Conservation (phyloP, 2,888 invertebrate genomes). For the Bombylius discolor region DNA sequence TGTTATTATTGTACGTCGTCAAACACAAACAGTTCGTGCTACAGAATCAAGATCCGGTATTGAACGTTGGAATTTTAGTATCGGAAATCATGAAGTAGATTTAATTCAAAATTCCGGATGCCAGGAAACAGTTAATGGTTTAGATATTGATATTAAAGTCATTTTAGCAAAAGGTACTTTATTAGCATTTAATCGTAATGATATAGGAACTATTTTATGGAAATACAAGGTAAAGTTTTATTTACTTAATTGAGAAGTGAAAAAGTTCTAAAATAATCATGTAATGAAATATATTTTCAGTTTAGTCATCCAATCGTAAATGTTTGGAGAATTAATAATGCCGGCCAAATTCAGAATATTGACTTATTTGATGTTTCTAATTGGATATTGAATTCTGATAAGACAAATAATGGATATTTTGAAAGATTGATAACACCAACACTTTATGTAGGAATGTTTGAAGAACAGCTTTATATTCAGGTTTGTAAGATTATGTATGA, state of each 20-base stretch:
- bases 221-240: slow-evolving; percentile 49
- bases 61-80: slow-evolving; percentile 95
- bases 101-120: slow-evolving; percentile 43
- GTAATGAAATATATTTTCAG: slow-evolving; percentile 35
- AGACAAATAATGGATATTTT: slow-evolving; percentile 22
- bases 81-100: slow-evolving; percentile 73
- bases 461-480: slow-evolving; percentile 53
- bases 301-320: slow-evolving; percentile 73
- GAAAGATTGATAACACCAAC: slow-evolving; percentile 43
- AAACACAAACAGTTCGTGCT: slow-evolving; percentile 79
- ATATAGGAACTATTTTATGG: slow-evolving; percentile 52
- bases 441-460: slow-evolving; percentile 74
- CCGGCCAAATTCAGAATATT: slow-evolving; percentile 50
- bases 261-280: neutral
- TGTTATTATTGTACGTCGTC: slow-evolving; percentile 66
- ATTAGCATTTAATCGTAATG: slow-evolving; percentile 47
- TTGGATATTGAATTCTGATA: slow-evolving; percentile 36
- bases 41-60: slow-evolving; percentile 72
- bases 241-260: neutral
- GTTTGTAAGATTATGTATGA: slow-evolving; percentile 10
- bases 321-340: slow-evolving; percentile 64
- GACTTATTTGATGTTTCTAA: slow-evolving; percentile 58
- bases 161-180: slow-evolving; percentile 60
- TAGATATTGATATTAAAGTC: slow-evolving; percentile 48
- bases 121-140: slow-evolving; percentile 26